Evolutionary conservation across 2,113 vertebrate species (phyloP).

Genomic region (Hylia prasina): DNA sequence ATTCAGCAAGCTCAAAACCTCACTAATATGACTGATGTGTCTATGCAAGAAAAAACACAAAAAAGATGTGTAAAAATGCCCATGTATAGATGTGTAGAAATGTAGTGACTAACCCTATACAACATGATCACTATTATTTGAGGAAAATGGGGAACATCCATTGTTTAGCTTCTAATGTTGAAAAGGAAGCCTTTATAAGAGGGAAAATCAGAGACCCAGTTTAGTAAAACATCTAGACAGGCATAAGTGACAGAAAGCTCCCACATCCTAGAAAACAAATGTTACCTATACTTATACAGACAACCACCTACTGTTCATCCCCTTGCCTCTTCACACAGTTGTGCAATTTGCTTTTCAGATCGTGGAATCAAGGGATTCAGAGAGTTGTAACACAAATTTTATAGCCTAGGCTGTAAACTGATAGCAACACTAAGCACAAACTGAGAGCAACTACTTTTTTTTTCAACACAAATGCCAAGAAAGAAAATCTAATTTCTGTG

Average conservation of each 20-base stretch:
- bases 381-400: neutral
- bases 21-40: neutral
- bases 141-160: neutral
- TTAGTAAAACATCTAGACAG: neutral
- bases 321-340: neutral
- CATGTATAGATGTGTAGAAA: neutral
- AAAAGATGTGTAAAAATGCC: neutral
- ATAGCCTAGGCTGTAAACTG: neutral
- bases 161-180: neutral
- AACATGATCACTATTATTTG: neutral
- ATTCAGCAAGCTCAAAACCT: neutral
- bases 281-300: fast-evolving
- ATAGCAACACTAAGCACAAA: neutral
- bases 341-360: neutral
- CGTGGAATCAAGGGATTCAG: neutral
- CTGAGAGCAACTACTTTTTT: neutral
- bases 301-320: neutral
- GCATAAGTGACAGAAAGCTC: neutral
- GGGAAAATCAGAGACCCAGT: neutral
- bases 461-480: neutral
- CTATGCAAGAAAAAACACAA: neutral
- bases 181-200: neutral
- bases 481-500: neutral
- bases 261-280: neutral
- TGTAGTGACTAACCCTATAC: neutral